Conservation (phyloP, 2,113 vertebrate species). For the Ariopsis seemanni region DNA sequence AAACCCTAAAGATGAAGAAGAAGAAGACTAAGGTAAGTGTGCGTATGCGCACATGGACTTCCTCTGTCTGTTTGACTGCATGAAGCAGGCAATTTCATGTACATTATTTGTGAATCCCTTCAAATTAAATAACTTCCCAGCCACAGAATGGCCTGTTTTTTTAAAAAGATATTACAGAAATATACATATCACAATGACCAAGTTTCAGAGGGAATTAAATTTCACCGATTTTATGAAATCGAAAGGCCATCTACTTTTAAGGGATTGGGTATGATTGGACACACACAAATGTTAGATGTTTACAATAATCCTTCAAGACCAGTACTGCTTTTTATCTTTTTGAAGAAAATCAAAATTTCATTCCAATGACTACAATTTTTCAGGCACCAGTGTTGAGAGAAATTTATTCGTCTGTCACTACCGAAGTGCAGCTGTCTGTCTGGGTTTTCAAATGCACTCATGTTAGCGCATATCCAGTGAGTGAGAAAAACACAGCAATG, state of each 20-base stretch:
- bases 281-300: background rate
- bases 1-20: no score
- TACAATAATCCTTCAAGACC: background rate
- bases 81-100: no score
- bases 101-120: no score
- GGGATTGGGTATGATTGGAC: background rate
- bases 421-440: background rate
- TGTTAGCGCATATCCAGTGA: background rate
- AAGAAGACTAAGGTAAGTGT: no score
- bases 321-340: background rate
- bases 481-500: constrained; percentile 9
- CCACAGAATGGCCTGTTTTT: no score
- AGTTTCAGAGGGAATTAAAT: no score
- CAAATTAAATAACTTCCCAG: no score
- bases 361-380: background rate
- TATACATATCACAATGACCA: no score
- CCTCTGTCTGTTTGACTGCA: no score
- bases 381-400: background rate
- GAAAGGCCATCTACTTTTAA: background rate
- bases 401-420: constrained; percentile 12
- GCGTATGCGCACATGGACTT: no score
- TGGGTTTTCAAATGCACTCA: constrained; percentile 24
- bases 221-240: no score
- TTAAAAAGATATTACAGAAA: no score
- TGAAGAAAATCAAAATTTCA: background rate